Evolutionary conservation across 1,140 invertebrate species (phyloP), one percentile per base, ranked within the genome.

Genomic region (Drosophila tsacasi): DNA sequence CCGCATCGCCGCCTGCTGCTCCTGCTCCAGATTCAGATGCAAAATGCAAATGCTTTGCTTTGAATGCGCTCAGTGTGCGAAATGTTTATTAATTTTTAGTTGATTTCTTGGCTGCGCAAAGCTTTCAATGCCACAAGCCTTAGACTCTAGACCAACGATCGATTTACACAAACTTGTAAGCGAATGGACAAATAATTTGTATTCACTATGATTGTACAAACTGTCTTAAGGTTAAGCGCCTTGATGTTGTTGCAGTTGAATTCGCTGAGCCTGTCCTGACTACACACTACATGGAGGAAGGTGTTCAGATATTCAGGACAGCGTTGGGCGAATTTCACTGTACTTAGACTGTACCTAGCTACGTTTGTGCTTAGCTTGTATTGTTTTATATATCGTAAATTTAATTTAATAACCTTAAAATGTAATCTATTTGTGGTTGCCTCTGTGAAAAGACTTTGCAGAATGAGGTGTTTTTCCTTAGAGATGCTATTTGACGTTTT

Each of bases 11-110:
- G 74, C 47, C 72, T 27, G 78, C 79, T 74, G 63, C 73, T 50
- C 64, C 79, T 66, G 77, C 66, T 61, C 42, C 61, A 47, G 57
- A 47, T 59, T 47, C 59, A 69, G 23, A 47, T 25, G 25, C 66
- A 52, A 27, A 61, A 35, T 25, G 21, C 49, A 55, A 30, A 71
- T 57, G 68, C 83, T 86, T 85, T 86, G 82, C 79, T 85, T 85
- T 85, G 83, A 82, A 82, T 86, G 82, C 82, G 82, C 79, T 76
- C 40, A 47, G 40, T 67, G 47, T 77, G 62, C 54, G 42, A 59
- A 39, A 49, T 72, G n/a, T 59, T 61, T 58, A 64, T 76, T 61
- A 60, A 67, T 64, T 79, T 72, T 73, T 65, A 68, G 47, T 77
- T 74, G 23, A 68, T 77, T 84, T 78, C 63, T 65, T 76, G 76